Conservation (phyloP, 2,888 invertebrate species). For the Andrena haemorrhoa region DNA sequence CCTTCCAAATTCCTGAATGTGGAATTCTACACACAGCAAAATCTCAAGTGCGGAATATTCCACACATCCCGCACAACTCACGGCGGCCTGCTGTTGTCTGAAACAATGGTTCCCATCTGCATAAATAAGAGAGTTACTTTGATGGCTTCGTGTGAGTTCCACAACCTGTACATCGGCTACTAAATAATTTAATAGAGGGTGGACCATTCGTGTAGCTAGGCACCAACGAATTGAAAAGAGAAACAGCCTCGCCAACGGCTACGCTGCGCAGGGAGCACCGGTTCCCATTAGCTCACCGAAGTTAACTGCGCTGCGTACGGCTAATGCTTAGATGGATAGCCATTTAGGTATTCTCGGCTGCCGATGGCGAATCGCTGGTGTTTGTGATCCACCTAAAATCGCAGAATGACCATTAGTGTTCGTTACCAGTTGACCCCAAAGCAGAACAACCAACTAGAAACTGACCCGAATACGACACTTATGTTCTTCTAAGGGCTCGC, state of each 20-base stretch:
- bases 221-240: constrained; percentile 41
- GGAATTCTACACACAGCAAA: no score
- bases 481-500: constrained; percentile 75
- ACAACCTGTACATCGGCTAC: not conserved
- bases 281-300: not conserved
- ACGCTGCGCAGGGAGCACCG: not conserved
- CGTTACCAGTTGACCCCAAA: not conserved
- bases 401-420: not conserved
- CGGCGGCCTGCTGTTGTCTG: not conserved
- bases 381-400: not conserved
- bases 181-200: constrained; percentile 12
- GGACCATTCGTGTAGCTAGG: constrained; percentile 46
- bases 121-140: constrained; percentile 3
- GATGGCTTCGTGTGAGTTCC: constrained; percentile 3
- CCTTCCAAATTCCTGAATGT: no score
- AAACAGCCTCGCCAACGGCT: constrained; percentile 16
- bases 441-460: not conserved
- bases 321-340: not conserved
- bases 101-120: not conserved
- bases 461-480: constrained; percentile 38
- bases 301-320: not conserved
- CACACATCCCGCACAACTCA: no score
- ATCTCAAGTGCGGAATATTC: no score
- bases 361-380: constrained; percentile 1
- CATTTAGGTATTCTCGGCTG: not conserved